phyloP scores from a whole-genome alignment of 92 coral and sea anemone species.

The Galaxea fascicularis region DNA sequence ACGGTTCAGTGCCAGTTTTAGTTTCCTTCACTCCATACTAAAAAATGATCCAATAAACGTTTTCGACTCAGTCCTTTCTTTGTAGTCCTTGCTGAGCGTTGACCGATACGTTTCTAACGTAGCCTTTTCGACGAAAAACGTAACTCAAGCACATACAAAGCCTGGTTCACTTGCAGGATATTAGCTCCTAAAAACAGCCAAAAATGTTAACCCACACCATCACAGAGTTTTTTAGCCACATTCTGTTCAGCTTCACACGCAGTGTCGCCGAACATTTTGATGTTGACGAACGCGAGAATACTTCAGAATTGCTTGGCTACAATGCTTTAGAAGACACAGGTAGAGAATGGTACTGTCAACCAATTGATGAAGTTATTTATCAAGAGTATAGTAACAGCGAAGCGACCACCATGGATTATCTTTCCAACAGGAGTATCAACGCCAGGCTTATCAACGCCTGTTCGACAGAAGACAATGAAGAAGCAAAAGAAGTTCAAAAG shows the following conservation, averaged over 20 bases:
- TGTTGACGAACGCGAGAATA: background rate
- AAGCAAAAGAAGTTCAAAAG: no score
- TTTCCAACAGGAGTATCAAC: background rate
- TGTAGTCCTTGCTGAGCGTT: no score
- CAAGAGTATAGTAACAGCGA: constrained; percentile 21
- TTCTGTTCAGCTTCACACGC: constrained; percentile 5
- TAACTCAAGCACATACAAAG: no score
- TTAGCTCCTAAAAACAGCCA: no score
- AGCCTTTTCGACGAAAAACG: no score
- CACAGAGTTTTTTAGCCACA: background rate
- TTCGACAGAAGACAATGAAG: background rate
- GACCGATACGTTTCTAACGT: no score
- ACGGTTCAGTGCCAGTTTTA: no score
- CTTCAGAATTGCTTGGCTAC: background rate
- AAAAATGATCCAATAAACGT: no score
- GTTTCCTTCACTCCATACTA: no score
- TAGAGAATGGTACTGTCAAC: constrained; percentile 6
- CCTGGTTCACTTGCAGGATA: no score
- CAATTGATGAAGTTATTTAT: constrained; percentile 2
- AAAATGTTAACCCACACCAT: background rate
- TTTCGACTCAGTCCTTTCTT: no score
- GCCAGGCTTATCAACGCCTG: background rate
- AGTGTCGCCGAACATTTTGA: constrained; percentile 23
- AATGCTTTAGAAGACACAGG: constrained; percentile 9
- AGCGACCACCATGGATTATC: constrained; percentile 2